Conservation (phyloP, 2,888 invertebrate species). For the Nephrotoma flavescens region DNA sequence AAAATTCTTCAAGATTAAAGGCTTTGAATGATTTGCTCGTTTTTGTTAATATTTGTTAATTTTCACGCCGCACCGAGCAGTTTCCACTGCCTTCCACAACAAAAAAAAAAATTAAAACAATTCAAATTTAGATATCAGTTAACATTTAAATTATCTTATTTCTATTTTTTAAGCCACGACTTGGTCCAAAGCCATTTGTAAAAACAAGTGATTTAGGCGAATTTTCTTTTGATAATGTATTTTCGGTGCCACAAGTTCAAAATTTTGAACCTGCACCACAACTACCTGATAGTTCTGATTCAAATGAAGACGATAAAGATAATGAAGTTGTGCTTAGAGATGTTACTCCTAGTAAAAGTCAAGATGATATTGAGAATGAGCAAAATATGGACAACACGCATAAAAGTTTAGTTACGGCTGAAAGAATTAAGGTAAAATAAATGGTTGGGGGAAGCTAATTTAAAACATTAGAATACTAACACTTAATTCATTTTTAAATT, state of each 20-base stretch:
- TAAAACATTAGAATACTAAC: background rate
- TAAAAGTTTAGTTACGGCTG: constrained; percentile 43
- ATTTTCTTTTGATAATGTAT: constrained; percentile 68
- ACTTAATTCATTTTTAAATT: background rate
- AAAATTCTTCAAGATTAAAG: background rate
- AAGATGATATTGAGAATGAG: background rate
- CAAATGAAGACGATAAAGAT: background rate
- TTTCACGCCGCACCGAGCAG: background rate
- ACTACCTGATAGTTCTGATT: background rate
- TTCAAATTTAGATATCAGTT: too few relatives aligned
- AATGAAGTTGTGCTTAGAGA: background rate
- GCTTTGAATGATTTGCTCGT: background rate
- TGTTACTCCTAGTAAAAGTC: background rate
- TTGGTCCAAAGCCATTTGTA: constrained; percentile 76
- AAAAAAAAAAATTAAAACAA: too few relatives aligned
- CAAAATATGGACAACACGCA: background rate
- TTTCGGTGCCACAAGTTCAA: constrained; percentile 63
- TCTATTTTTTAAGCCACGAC: constrained; percentile 47
- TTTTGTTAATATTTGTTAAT: background rate
- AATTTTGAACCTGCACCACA: constrained; percentile 17
- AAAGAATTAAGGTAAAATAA: constrained; percentile 54
- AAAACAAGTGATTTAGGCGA: constrained; percentile 57
- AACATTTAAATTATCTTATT: too few relatives aligned
- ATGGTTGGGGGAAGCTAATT: constrained; percentile 12
- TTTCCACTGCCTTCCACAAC: too few relatives aligned